Evolutionary conservation across 2,888 invertebrate genomes (phyloP), one percentile per base, ranked within the genome.

Genomic region (Folsomia manolachei): DNA sequence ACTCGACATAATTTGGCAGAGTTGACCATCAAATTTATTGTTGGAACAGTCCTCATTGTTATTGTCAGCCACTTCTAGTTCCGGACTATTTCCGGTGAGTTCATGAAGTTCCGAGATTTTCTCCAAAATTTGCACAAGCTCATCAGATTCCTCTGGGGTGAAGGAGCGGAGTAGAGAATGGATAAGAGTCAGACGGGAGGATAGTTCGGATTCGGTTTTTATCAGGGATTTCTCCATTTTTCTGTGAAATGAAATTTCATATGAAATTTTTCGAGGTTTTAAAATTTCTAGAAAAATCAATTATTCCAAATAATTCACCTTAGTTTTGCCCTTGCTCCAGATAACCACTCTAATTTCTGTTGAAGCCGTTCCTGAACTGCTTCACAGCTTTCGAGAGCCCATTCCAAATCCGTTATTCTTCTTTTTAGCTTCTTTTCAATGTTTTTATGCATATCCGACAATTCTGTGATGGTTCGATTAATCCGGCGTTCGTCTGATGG

Each of bases 31-130:
- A 24, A 72, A 65, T 27, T 69, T 21, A 23, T 71, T 64, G 23
- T 52, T 65, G 52, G 65, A 27, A n/a, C 69, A 69, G 2, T 27
- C 39, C 14, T 69, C 62, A 52, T 69, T 69, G 18, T 69, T 62
- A 60, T 71, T 39, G n/a, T n/a, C n/a, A n/a, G n/a, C n/a, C 0
- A 27, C 4, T 19, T 51, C 25, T 21, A 73, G 27, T 68, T 68
- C 63, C 2, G 26, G 66, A 39, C 70, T 25, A 4, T 70, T 53
- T n/a, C 68, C 62, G 25, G 60, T 63, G 21, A 72, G 27, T 61
- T 73, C 63, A 11, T 63, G 68, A 56, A 73, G 71, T 71, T 77
- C 75, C 27, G 61, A 52, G 24, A 68, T 63, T 25, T 71, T 71
- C 19, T 19, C 63, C 4, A 25, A 7, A 27, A 69, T 62, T 7